phyloP scores from a whole-genome alignment of 2,113 vertebrate species.

The Chloropsis cyanopogon region DNA sequence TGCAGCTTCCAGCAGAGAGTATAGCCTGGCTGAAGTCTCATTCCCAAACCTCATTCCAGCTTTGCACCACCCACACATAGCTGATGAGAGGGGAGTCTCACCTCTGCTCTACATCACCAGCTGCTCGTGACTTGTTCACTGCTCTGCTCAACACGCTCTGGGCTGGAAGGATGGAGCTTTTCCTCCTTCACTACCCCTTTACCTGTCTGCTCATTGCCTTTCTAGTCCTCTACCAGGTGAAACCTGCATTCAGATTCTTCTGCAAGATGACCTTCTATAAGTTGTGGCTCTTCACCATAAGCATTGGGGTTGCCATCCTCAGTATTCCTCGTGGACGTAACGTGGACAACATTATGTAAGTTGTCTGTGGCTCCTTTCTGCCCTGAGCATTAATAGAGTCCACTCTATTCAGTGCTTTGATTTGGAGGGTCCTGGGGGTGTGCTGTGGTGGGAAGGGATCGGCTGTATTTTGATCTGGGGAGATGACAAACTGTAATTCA shows the following conservation, averaged over 20 bases:
- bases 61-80: not conserved
- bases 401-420: not conserved
- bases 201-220: not conserved
- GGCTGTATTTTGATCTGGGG: not conserved
- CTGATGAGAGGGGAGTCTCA: not conserved
- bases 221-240: slow-evolving; percentile 23
- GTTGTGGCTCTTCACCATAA: not conserved
- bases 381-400: not conserved
- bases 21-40: not conserved
- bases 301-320: not conserved
- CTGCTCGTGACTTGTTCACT: not conserved
- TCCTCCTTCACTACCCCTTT: not conserved
- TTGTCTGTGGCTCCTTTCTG: not conserved
- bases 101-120: not conserved
- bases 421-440: not conserved
- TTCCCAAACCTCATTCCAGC: not conserved
- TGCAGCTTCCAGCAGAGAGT: not conserved
- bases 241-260: slow-evolving; percentile 16
- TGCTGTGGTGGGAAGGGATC: not conserved
- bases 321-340: slow-evolving; percentile 4
- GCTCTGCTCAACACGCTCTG: not conserved
- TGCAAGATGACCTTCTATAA: slow-evolving; percentile 42
- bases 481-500: not conserved
- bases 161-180: not conserved
- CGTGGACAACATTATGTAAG: not conserved